Conservation (phyloP, 2,888 invertebrate species). For the Bugula neritina region DNA sequence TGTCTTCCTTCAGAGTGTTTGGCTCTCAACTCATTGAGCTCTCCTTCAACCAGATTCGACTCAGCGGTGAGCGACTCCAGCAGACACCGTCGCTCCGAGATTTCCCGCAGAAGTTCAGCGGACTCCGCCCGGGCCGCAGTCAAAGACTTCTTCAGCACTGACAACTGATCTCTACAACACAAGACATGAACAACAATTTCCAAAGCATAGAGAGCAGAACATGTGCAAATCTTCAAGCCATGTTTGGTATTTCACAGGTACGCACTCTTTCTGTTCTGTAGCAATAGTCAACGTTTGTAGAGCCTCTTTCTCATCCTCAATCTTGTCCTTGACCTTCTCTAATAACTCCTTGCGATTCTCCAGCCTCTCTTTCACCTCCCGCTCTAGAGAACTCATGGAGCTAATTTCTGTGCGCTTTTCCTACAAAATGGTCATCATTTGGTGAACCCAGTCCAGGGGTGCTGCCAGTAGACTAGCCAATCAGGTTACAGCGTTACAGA, state of each 20-base stretch:
- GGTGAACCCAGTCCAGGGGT: too few species aligned
- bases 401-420: neutral
- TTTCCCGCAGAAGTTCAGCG: constrained; percentile 12
- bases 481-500: too few species aligned
- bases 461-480: too few species aligned
- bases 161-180: constrained; percentile 15
- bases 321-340: constrained; percentile 32
- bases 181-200: too few species aligned
- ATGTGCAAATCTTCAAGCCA: too few species aligned
- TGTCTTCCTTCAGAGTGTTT: constrained; percentile 23
- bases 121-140: constrained; percentile 17
- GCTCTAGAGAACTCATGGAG: neutral
- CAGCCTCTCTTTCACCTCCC: constrained; percentile 29
- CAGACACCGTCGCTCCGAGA: constrained; percentile 7
- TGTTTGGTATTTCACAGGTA: too few species aligned
- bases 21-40: constrained; percentile 1
- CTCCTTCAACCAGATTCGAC: constrained; percentile 5
- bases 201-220: too few species aligned
- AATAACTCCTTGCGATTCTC: constrained; percentile 39
- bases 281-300: constrained; percentile 20
- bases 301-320: constrained; percentile 26
- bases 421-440: too few species aligned
- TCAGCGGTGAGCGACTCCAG: constrained; percentile 7
- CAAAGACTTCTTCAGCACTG: constrained; percentile 24
- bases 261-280: constrained; percentile 20